Evolutionary conservation across 2,797 vertebrate species (phyloP).

Genomic region (Coregonus sp.): DNA sequence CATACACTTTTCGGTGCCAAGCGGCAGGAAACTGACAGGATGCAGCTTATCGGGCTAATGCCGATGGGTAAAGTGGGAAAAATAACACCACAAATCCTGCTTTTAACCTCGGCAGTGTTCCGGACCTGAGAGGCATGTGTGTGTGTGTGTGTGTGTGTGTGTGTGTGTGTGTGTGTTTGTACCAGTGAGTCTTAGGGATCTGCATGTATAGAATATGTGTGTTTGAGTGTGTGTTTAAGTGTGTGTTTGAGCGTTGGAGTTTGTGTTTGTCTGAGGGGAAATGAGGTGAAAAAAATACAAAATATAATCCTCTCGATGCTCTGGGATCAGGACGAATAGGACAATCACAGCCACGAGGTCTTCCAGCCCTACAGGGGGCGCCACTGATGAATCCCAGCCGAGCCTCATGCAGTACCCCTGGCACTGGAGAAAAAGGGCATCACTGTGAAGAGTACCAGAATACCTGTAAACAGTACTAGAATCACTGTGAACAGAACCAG

Average conservation of each 20-base stretch:
- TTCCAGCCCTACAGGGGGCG: constrained; percentile 41
- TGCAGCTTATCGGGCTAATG: constrained; percentile 63
- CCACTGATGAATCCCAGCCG: constrained; percentile 42
- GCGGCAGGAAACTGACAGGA: constrained; percentile 60
- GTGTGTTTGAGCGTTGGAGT: constrained; percentile 22
- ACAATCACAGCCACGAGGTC: constrained; percentile 51
- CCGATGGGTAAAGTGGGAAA: constrained; percentile 58
- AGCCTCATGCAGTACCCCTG: constrained; percentile 31
- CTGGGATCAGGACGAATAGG: constrained; percentile 46
- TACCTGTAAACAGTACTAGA: too few relatives aligned
- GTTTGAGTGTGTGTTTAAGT: constrained; percentile 10
- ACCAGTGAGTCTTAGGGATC: constrained; percentile 31
- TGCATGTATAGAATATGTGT: constrained; percentile 24
- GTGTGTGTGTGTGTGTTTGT: constrained; percentile 33
- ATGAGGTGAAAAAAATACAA: constrained; percentile 18
- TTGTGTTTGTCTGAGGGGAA: constrained; percentile 1
- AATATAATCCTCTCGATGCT: constrained; percentile 52
- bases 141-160: constrained; percentile 15
- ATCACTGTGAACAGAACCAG: too few relatives aligned
- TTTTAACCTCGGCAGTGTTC: constrained; percentile 43
- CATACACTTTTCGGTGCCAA: constrained; percentile 60
- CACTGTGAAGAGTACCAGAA: constrained; percentile 46
- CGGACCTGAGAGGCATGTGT: constrained; percentile 37
- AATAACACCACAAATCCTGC: constrained; percentile 49
- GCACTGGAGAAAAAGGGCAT: constrained; percentile 28